Conservation (phyloP, 2,113 vertebrate species). For the Nibea coibor region DNA sequence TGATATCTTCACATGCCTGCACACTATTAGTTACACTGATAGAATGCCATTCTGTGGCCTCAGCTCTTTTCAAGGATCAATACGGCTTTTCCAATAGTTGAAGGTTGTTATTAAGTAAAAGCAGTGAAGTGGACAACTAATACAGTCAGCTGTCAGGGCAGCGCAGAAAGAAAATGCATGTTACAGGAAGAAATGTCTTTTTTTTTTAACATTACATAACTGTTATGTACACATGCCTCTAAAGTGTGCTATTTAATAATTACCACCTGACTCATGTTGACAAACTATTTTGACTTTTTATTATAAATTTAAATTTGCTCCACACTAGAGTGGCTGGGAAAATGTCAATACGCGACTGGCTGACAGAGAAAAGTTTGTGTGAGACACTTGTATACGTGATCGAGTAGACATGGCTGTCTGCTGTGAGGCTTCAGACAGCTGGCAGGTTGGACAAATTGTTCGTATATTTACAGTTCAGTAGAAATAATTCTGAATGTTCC, state of each 20-base stretch:
- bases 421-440: neutral
- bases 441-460: conserved; percentile 1
- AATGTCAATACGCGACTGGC: neutral
- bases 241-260: neutral
- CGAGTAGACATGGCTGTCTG: neutral
- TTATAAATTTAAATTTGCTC: neutral
- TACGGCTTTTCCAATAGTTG: conserved; percentile 53
- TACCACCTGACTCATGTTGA: neutral
- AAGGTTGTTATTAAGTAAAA: conserved; percentile 63
- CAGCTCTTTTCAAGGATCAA: conserved; percentile 53
- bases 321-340: neutral
- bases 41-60: conserved; percentile 40
- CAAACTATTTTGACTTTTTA: neutral
- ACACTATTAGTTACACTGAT: conserved; percentile 58
- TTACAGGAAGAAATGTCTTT: conserved; percentile 13
- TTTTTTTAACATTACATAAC: neutral
- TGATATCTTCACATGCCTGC: conserved; percentile 38
- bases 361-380: neutral
- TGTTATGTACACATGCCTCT: neutral
- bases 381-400: neutral
- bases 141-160: conserved; percentile 28
- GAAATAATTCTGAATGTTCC: neutral
- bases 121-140: conserved; percentile 55
- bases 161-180: conserved; percentile 23
- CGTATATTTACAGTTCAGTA: neutral